Percentiles rank a stretch among this genome's conserved stretches.
phyloP scores from a whole-genome alignment of 2,888 invertebrate genomes.

The Amblyjoppa fuscipennis region DNA sequence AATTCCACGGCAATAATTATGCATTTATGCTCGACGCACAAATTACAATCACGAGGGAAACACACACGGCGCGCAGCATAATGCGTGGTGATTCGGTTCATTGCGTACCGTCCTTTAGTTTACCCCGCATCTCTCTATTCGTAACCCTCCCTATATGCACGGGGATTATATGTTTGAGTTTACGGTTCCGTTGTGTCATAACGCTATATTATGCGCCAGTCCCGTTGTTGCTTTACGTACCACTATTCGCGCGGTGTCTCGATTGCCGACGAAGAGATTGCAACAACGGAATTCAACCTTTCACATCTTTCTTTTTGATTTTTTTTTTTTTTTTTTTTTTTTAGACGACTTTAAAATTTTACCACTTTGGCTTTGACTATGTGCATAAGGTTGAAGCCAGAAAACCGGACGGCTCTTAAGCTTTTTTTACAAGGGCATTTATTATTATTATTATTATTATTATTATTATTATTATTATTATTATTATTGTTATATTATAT shows the following conservation, averaged over 20 bases:
- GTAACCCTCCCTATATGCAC: constrained; percentile 39
- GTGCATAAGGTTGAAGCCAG: too few species aligned
- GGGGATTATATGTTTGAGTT: constrained; percentile 73
- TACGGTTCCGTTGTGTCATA: constrained; percentile 48
- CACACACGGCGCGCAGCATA: constrained; percentile 74
- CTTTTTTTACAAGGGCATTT: too few species aligned
- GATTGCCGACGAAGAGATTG: background rate
- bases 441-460: too few species aligned
- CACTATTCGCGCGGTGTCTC: constrained; percentile 4
- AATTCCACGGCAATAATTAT: constrained; percentile 80
- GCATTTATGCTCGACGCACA: constrained; percentile 80
- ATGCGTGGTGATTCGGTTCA: constrained; percentile 80
- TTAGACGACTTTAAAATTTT: background rate
- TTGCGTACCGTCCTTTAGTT: constrained; percentile 74
- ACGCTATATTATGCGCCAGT: constrained; percentile 32
- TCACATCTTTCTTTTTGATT: background rate
- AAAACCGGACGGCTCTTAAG: too few species aligned
- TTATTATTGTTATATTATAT: too few species aligned
- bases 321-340: background rate
- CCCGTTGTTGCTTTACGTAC: constrained; percentile 11
- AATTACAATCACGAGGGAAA: constrained; percentile 80
- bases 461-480: too few species aligned
- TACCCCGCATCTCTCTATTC: constrained; percentile 54
- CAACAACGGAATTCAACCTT: background rate
- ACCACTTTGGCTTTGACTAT: too few species aligned